Base-by-base conservation (phyloP, 2,113 vertebrate genomes). In the Dipodomys stephensi region DNA sequence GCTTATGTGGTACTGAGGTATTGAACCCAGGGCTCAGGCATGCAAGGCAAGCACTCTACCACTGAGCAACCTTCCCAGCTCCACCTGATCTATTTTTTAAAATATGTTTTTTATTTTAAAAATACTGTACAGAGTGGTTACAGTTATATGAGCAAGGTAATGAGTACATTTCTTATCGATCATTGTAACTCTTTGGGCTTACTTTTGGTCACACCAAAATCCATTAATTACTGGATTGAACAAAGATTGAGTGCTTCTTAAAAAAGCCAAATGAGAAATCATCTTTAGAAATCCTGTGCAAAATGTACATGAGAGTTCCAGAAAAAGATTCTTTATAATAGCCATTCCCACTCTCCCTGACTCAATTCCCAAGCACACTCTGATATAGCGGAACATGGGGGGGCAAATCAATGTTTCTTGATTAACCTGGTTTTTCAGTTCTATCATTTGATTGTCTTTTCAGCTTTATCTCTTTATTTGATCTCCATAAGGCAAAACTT, bases 241-340 rank as follows among this genome's bases (percentile, higher is more conserved):
- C 32, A 91, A 83, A 82, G 27, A 65, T 4, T 69, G 35, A 91
- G 77, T 68, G 25, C 16, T 83, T 92, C 78, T 92, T 18, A 92
- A 71, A 88, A 93, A 78, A 94, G 28, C 28, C 77, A 78, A 94
- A 57, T 28, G 30, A 83, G 20, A 79, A 83, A 78, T 53, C 81
- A 64, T 69, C 27, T 60, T 91, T 49, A 69, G 49, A 71, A 74
- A 67, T 65, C 32, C 10, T 71, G 25, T n/a, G 28, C 89, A 91
- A 94, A 72, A 81, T 53, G 69, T 80, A 19, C 53, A 53, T 57
- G n/a, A 62, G 1, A 30, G 87, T 81, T 89, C n/a, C 13, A 88
- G 67, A 28, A 79, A 46, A 85, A 95, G 93, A 83, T 87, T 53
- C 77, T 67, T 72, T 7, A 20, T 30, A 25, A n/a, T 67, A 44